phyloP scores from a whole-genome alignment of 2,113 vertebrate genomes.

The Falco punctatus region DNA sequence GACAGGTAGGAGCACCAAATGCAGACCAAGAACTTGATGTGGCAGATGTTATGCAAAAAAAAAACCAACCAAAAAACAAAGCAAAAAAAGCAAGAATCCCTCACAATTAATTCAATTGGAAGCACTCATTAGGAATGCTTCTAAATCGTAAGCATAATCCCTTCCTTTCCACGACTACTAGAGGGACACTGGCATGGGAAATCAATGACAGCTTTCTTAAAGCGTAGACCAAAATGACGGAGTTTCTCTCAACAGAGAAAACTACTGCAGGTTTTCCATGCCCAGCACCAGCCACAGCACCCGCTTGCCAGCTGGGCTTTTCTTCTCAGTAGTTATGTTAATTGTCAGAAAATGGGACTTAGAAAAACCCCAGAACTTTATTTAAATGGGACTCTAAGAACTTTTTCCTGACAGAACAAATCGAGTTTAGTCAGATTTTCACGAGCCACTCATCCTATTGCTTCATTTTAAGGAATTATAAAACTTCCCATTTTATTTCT shows the following conservation, averaged over 20 bases:
- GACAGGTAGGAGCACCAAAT: not conserved
- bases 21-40: not conserved
- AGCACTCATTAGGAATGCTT: not conserved
- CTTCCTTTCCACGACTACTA: not conserved
- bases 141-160: not conserved
- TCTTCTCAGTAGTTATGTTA: not conserved
- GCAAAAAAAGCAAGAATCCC: not conserved
- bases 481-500: not conserved
- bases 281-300: not conserved
- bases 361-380: not conserved
- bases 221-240: not conserved
- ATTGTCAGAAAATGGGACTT: not conserved
- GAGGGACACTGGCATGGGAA: not conserved
- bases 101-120: not conserved
- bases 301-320: not conserved
- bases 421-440: not conserved
- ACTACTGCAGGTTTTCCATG: not conserved
- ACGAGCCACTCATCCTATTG: not conserved
- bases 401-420: not conserved
- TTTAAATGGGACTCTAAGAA: not conserved
- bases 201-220: not conserved
- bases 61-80: not conserved
- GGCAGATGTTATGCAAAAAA: not conserved
- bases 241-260: not conserved
- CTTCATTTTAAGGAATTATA: not conserved